Evolutionary conservation across 2,888 invertebrate species (phyloP), one percentile per base, ranked within the genome.

Genomic region (Aleiodes testaceus): DNA sequence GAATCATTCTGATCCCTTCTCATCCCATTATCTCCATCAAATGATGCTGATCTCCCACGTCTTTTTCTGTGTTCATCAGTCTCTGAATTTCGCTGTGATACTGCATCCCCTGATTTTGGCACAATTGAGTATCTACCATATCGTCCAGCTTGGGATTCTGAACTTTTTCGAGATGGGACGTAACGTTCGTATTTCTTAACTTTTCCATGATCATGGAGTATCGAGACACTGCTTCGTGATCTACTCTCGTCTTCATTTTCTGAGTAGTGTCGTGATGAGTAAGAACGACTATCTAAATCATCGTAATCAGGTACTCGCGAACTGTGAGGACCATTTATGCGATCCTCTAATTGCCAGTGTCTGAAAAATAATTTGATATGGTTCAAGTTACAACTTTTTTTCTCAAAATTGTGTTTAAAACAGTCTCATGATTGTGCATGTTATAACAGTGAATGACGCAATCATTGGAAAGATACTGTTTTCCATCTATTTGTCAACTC

Each of bases 281-380:
- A 7, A 0, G 78, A 73, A 26, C 75, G 78, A 9, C 71, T 76
- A 44, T 76, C 79, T 11, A 78, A 64, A 9, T 81, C 81, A 47
- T 82, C 80, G 69, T 79, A 80, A 52, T 83, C 81, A 55, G 77
- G 77, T 53, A 76, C 75, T 55, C 76, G 73, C 14, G 79, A 69
- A 0, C 81, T 36, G 6, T 36, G 72, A 1, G 79, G 22, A 61
- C 80, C 80, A 53, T 78, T 80, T 63, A 84, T 78, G 66, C 82
- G 76, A 22, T 87, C 86, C 26, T 87, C 87, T 0, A 85, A 85
- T 72, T 82, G 79, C 81, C 86, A 79, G 20, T 80, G 78, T 26
- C 78, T 78, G 61, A n/a, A 72, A 66, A 45, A 68, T 7, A 63
- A 42, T 12, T 7, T 12, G 44, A 1, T 26, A 70, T 30, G 7